These are phyloP conservation scores for Phataginus tricuspis DNA, from an alignment of 2,797 vertebrate species.

Conservation along the genomic window DNA sequence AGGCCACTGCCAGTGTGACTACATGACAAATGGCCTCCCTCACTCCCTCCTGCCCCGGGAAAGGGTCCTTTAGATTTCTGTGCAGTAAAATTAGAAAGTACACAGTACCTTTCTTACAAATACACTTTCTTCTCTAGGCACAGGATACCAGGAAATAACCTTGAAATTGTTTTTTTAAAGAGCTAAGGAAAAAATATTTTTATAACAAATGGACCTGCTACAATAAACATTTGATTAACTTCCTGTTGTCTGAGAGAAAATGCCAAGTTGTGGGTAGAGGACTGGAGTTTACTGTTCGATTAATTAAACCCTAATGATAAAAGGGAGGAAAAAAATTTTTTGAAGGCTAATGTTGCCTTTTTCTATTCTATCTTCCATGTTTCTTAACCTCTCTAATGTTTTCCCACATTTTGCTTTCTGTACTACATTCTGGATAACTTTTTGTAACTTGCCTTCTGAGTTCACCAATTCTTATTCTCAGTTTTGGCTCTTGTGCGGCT, in stretches of 20 bases:
- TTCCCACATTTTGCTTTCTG: neutral
- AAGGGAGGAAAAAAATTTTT: neutral
- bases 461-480: neutral
- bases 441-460: neutral
- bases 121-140: constrained; percentile 24
- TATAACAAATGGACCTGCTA: neutral
- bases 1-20: neutral
- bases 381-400: neutral
- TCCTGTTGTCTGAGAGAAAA: constrained; percentile 46
- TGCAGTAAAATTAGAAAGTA: constrained; percentile 30
- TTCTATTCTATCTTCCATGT: neutral
- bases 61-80: neutral
- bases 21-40: neutral
- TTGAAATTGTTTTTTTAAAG: constrained; percentile 53
- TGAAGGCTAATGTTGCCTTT: neutral
- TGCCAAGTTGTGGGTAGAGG: neutral
- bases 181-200: constrained; percentile 46
- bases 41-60: neutral
- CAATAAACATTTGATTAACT: constrained; percentile 45
- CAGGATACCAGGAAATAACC: neutral
- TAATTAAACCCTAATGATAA: constrained; percentile 17
- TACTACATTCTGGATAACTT: neutral
- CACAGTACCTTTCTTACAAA: constrained; percentile 30
- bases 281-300: neutral
- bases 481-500: neutral